Evolutionary conservation across 35 echinoderm and acorn worm genomes (phyloP).

Genomic region (Acanthaster planci): DNA sequence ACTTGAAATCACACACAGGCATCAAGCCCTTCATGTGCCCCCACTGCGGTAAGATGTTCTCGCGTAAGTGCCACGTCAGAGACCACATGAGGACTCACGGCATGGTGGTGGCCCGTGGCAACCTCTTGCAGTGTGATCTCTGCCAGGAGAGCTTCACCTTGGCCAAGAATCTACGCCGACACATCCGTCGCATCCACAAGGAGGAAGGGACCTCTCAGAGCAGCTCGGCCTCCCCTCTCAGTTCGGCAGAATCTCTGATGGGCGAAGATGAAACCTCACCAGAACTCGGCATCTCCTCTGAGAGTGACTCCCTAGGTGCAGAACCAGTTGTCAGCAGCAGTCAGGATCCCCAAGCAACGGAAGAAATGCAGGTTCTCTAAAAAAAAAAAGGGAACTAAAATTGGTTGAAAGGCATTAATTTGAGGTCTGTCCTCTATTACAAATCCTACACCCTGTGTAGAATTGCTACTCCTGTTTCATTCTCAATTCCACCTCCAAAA

Average conservation of each 20-base stretch:
- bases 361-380: conserved; percentile 11
- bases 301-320: conserved; percentile 2
- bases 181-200: conserved; percentile 83
- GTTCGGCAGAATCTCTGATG: neutral
- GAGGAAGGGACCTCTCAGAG: conserved; percentile 25
- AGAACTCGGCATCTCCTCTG: neutral
- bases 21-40: conserved; percentile 90
- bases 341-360: conserved; percentile 20
- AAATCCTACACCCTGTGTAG: no score
- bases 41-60: conserved; percentile 93
- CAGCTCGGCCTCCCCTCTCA: neutral
- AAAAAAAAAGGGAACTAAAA: no score
- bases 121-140: conserved; percentile 75
- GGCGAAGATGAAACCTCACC: conserved; percentile 5
- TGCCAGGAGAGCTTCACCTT: conserved; percentile 87
- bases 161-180: conserved; percentile 84
- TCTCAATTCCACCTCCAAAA: no score
- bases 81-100: conserved; percentile 85
- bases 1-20: conserved; percentile 90
- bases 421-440: no score
- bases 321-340: conserved; percentile 43
- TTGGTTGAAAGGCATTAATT: no score
- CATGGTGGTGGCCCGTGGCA: conserved; percentile 23
- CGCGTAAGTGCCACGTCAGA: conserved; percentile 70
- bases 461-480: no score